These are phyloP conservation scores for Bemisia tabaci DNA, from an alignment of 1,140 invertebrate genomes.

Conservation along the genomic window DNA sequence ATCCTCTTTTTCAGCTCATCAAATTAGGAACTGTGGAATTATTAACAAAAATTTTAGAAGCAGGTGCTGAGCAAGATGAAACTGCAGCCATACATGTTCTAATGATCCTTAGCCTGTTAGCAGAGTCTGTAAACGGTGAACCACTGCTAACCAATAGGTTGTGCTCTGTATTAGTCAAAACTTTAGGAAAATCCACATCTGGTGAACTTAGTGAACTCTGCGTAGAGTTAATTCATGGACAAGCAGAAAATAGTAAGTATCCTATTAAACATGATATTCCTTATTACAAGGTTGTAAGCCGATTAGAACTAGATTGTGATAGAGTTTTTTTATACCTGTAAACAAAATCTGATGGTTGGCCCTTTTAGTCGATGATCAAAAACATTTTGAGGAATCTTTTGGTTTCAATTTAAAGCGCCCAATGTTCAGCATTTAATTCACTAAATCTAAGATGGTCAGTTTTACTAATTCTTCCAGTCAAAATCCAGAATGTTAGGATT, in stretches of 20 bases:
- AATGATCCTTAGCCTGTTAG: slow-evolving; percentile 55
- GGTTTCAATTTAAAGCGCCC: no score
- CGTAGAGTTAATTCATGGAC: slow-evolving; percentile 55
- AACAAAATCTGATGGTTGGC: no score
- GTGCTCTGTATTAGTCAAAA: slow-evolving; percentile 40
- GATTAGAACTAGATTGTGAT: no score
- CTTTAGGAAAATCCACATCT: slow-evolving; percentile 43
- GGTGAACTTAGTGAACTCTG: slow-evolving; percentile 56
- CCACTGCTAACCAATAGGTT: slow-evolving; percentile 34
- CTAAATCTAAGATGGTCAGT: no score
- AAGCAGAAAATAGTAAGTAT: slow-evolving; percentile 53
- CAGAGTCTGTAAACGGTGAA: slow-evolving; percentile 39
- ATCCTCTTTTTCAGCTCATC: background rate
- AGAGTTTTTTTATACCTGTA: no score
- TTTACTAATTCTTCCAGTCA: no score
- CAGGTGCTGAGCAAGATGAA: slow-evolving; percentile 32
- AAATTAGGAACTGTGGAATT: background rate
- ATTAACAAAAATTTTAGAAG: slow-evolving; percentile 21
- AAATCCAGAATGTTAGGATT: no score
- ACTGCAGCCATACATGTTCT: slow-evolving; percentile 51
- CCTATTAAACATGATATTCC: background rate
- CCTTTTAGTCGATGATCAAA: no score
- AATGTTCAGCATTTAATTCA: no score
- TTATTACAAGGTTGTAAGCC: background rate
- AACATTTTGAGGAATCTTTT: no score